A percentile compares a stretch with the other conserved stretches of the same genome.
phyloP scores from a whole-genome alignment of 2,113 vertebrate species.

The Protobothrops flavoviridis region DNA sequence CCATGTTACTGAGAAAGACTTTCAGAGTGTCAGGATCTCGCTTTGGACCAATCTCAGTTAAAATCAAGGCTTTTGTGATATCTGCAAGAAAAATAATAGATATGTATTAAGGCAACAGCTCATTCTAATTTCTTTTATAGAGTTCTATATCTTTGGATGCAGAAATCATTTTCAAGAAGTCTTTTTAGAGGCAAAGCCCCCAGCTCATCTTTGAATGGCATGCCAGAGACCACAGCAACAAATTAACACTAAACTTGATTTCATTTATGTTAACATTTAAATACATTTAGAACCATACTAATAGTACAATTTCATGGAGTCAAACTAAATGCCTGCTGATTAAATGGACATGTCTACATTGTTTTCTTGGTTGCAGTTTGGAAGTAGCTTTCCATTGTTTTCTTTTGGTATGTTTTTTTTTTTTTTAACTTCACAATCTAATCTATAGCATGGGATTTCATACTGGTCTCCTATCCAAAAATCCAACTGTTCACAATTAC shows the following conservation, averaged over 20 bases:
- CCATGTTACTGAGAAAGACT: conserved; percentile 83
- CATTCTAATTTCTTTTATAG: conserved; percentile 15
- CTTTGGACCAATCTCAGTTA: conserved; percentile 85
- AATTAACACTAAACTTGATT: neutral
- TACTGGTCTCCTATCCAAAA: neutral
- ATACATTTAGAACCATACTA: neutral
- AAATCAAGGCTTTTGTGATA: conserved; percentile 83
- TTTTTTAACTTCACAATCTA: neutral
- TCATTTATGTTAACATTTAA: neutral
- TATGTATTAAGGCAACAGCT: conserved; percentile 41
- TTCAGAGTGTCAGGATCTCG: conserved; percentile 81
- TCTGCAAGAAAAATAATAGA: conserved; percentile 68
- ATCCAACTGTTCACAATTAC: neutral
- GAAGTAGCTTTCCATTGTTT: neutral
- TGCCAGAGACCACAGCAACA: neutral
- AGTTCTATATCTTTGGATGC: neutral
- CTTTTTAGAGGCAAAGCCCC: neutral
- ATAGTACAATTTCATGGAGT: neutral
- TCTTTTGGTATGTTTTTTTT: neutral
- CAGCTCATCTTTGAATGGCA: neutral
- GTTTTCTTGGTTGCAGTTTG: neutral
- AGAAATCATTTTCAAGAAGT: neutral
- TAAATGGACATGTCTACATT: neutral
- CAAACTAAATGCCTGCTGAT: neutral
- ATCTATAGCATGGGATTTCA: neutral